A percentile compares a stretch with the other conserved stretches of the same genome.
Conservation (phyloP, 1,140 invertebrate genomes). For the Tribolium castaneum region DNA sequence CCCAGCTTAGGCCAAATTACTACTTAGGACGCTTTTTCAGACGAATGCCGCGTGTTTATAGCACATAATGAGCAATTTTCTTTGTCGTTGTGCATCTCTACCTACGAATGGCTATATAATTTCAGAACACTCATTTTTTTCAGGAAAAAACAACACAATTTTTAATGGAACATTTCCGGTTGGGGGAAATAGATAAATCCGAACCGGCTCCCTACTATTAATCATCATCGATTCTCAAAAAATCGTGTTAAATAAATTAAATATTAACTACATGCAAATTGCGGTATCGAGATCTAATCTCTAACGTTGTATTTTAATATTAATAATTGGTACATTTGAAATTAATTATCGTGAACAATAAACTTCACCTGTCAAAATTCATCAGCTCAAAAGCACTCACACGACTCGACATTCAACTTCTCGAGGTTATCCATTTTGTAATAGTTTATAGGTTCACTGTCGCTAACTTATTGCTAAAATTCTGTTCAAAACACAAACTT, state of each 20-base stretch:
- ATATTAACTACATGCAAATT: constrained; percentile 32
- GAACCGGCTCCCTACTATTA: neutral
- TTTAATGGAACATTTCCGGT: constrained; percentile 45
- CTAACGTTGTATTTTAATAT: constrained; percentile 12
- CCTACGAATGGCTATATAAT: constrained; percentile 26
- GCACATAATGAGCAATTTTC: constrained; percentile 50
- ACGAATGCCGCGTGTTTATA: constrained; percentile 46
- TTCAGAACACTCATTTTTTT: constrained; percentile 37
- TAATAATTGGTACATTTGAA: constrained; percentile 35
- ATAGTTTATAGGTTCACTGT: neutral
- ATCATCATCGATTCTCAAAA: constrained; percentile 13
- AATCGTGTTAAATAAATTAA: constrained; percentile 24
- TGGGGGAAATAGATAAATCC: neutral
- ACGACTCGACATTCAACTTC: neutral
- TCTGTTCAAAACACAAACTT: too few species aligned
- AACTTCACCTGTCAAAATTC: constrained; percentile 18
- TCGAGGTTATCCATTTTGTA: neutral
- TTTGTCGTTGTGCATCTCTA: constrained; percentile 45
- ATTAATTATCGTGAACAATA: constrained; percentile 30
- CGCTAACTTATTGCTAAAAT: neutral
- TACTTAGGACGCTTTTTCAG: constrained; percentile 39
- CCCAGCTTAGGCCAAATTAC: constrained; percentile 32
- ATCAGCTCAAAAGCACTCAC: constrained; percentile 1
- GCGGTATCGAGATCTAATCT: constrained; percentile 30
- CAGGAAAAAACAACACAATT: constrained; percentile 8